phyloP scores from a whole-genome alignment of 2,797 vertebrate species.

The Knipowitschia caucasica region DNA sequence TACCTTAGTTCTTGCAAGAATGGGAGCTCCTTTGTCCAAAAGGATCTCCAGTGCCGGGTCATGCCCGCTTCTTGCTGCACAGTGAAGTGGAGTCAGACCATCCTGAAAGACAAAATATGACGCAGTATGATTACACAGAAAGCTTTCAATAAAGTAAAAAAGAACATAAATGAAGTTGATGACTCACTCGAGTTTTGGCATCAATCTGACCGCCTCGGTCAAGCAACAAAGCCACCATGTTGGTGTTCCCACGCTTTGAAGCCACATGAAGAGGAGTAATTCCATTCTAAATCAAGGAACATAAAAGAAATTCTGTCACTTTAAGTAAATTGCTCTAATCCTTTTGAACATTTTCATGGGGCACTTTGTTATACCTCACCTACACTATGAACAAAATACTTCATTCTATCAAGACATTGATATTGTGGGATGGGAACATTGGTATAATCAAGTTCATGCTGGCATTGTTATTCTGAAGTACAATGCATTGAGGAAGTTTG shows the following conservation, averaged over 20 bases:
- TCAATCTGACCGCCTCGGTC: conserved; percentile 95
- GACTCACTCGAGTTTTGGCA: conserved; percentile 94
- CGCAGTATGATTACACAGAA: not conserved
- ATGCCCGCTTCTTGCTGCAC: conserved; percentile 94
- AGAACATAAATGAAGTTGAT: not conserved
- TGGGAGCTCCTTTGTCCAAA: conserved; percentile 90
- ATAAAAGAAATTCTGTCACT: not conserved
- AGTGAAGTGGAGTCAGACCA: conserved; percentile 94
- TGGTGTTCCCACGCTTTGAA: conserved; percentile 96
- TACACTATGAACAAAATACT: not conserved
- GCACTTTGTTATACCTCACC: not conserved
- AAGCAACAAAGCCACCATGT: conserved; percentile 94
- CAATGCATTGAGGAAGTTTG: not conserved
- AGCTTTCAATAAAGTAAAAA: not conserved
- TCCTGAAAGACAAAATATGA: conserved; percentile 73
- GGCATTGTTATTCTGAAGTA: conserved; percentile 1
- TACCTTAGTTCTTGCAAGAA: conserved; percentile 96
- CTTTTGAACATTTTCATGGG: not conserved
- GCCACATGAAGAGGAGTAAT: conserved; percentile 97
- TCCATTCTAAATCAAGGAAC: conserved; percentile 80
- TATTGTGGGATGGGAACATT: conserved; percentile 4
- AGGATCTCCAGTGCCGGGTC: conserved; percentile 91
- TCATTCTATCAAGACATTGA: not conserved
- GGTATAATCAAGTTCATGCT: conserved; percentile 10
- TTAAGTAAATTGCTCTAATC: not conserved